Conservation (phyloP, 2,888 invertebrate species). For the Fragum fragum region DNA sequence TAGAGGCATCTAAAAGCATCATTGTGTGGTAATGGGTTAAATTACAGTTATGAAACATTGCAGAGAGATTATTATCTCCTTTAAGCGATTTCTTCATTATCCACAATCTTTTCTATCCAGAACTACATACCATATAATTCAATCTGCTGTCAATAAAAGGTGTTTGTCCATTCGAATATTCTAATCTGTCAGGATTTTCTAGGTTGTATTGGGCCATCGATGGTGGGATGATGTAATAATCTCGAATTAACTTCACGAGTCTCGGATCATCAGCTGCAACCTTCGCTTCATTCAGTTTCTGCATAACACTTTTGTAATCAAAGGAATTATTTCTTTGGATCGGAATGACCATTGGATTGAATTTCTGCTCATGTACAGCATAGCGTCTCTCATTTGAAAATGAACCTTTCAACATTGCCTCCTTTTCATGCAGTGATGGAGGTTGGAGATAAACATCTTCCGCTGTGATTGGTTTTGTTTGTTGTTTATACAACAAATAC, state of each 20-base stretch:
- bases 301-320: conserved; percentile 56
- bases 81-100: background rate
- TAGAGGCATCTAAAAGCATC: too few relatives aligned
- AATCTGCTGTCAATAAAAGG: conserved; percentile 70
- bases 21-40: too few relatives aligned
- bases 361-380: conserved; percentile 46
- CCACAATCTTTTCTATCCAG: background rate
- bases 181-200: conserved; percentile 55
- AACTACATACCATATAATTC: conserved; percentile 65
- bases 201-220: conserved; percentile 64
- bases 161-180: conserved; percentile 72
- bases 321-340: conserved; percentile 31
- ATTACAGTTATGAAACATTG: too few relatives aligned
- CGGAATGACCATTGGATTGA: conserved; percentile 54
- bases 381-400: conserved; percentile 40
- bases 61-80: background rate
- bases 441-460: conserved; percentile 40
- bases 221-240: conserved; percentile 68
- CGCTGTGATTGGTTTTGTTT: conserved; percentile 35
- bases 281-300: conserved; percentile 59
- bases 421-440: background rate
- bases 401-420: background rate
- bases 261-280: conserved; percentile 60
- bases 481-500: conserved; percentile 48
- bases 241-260: conserved; percentile 63